phyloP scores from a whole-genome alignment of 2,113 vertebrate species.

The Ptyas mucosa region DNA sequence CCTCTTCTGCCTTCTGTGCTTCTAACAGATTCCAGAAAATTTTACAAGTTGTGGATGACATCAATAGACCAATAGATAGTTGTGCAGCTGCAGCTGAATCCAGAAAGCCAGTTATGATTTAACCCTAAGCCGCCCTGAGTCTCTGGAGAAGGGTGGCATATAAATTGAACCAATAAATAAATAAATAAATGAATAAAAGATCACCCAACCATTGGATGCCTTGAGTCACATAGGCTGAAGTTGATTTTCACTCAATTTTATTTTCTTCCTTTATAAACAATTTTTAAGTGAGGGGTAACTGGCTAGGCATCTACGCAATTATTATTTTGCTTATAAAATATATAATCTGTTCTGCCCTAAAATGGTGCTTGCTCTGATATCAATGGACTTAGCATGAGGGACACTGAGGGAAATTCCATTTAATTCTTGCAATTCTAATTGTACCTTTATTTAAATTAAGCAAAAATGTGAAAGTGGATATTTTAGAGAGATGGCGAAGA shows the following conservation, averaged over 20 bases:
- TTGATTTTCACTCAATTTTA: background rate
- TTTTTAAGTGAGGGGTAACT: background rate
- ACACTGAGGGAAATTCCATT: background rate
- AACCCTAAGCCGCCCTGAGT: too few species aligned
- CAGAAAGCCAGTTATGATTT: background rate
- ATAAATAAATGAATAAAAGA: too few species aligned
- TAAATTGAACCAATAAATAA: too few species aligned
- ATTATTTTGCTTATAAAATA: background rate
- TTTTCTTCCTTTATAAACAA: background rate
- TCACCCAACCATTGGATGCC: background rate
- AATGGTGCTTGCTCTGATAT: background rate
- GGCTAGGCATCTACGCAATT: background rate
- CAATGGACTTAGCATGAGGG: background rate
- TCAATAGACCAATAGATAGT: background rate
- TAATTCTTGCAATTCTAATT: background rate
- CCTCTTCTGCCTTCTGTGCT: background rate
- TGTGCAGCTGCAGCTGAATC: background rate
- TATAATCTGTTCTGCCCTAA: background rate
- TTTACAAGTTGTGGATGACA: background rate
- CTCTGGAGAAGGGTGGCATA: too few species aligned
- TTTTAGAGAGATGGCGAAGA: background rate
- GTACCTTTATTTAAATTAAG: background rate
- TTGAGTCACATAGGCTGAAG: background rate
- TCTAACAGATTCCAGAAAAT: background rate
- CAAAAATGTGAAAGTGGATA: background rate